Evolutionary conservation across 1,140 invertebrate genomes (phyloP), one percentile per base, ranked within the genome.

Genomic region (Zaprionus kolodkinae): DNA sequence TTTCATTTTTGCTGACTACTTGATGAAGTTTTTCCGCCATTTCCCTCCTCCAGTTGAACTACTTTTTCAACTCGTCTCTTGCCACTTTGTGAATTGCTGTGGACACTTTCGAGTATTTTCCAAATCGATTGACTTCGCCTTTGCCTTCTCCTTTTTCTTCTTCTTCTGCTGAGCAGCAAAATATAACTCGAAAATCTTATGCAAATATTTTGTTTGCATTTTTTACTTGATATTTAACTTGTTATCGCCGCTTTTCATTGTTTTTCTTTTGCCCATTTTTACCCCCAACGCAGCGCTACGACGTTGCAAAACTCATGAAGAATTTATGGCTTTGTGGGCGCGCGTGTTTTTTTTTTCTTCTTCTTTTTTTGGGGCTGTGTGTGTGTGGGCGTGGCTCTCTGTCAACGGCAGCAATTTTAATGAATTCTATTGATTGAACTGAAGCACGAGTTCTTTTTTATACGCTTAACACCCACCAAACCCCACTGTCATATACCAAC

Each of bases 171-270:
- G 13, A 40, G 38, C n/a, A 6, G 43, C 0, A 15, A 35, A 33
- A 33, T 10, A 36, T 10, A 36, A 61, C 52, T 27, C n/a, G 63
- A 83, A 79, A 76, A 78, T 72, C 74, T 72, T 88, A 88, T 89
- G 85, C 85, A 89, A 89, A 84, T 89, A 88, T 78, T 87, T 80
- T 78, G 75, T 89, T 89, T 81, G 84, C 81, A 89, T 88, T 88
- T 87, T 89, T 82, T 71, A 83, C 81, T 87, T 89, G 76, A 84
- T 84, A 89, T 87, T 87, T 88, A 87, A 88, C 77, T 84, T 87
- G 73, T 76, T 79, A 66, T 77, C 82, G 79, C 60, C 82, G 79
- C 63, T 78, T 73, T 71, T 74, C 72, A 61, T 68, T 69, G 38
- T 73, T 77, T 77, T 61, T 56, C 50, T 38, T 71, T 57, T 52